These are phyloP conservation scores for Nezara viridula DNA, from an alignment of 2,888 invertebrate species.

Conservation along the genomic window DNA sequence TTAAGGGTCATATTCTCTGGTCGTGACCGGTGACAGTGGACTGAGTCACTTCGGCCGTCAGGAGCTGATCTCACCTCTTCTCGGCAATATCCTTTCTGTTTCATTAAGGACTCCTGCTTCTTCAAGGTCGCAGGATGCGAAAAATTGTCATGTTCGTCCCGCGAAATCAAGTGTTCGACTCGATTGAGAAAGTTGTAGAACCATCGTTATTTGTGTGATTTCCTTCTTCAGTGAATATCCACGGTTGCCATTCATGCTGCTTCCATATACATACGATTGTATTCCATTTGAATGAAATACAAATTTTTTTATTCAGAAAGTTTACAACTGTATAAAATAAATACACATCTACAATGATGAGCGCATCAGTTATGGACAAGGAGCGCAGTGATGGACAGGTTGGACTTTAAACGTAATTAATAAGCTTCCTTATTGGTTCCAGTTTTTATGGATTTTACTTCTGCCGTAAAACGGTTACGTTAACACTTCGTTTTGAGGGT, in stretches of 20 bases:
- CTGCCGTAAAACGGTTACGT: background rate
- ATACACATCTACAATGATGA: too few species aligned
- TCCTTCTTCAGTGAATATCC: background rate
- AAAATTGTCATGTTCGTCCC: background rate
- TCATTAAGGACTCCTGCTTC: background rate
- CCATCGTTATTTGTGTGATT: background rate
- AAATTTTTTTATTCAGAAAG: too few species aligned
- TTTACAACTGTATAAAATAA: too few species aligned
- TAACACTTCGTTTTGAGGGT: background rate
- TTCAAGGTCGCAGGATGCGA: background rate
- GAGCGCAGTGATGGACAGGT: too few species aligned
- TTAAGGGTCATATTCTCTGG: constrained; percentile 54
- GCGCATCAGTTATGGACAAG: too few species aligned
- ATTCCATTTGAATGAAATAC: too few species aligned
- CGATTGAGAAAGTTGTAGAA: background rate
- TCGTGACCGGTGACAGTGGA: constrained; percentile 55
- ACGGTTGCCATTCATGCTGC: background rate
- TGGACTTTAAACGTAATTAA: too few species aligned
- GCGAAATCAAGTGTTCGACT: background rate
- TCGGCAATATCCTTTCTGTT: constrained; percentile 16
- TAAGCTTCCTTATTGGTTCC: too few species aligned
- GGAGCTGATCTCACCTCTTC: background rate
- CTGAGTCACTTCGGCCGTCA: background rate
- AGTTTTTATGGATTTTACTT: too few species aligned
- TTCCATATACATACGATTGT: too few species aligned